Evolutionary conservation across 2,113 vertebrate species (phyloP), one percentile per base, ranked within the genome.

Genomic region (Aleadryas rufinucha): DNA sequence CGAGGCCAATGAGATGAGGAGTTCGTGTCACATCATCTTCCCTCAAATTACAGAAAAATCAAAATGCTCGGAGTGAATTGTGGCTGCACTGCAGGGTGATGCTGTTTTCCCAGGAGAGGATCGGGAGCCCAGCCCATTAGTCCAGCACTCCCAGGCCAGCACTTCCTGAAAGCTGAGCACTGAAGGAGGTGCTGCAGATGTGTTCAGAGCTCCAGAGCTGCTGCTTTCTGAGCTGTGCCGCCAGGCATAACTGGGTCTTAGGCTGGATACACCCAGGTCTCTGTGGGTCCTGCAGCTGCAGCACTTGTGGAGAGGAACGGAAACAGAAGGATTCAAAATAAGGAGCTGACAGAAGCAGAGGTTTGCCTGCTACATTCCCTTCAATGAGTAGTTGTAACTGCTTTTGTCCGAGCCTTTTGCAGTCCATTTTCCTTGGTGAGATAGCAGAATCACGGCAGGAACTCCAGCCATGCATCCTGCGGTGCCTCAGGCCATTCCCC

Each of bases 201-300:
- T 10, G 5, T 54, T 42, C 9, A 6, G 53, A 39, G 33, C 44
- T 83, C 39, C 57, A 10, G 42, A 88, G 49, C 42, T 75, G 31
- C 50, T 68, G 66, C 45, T 65, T 61, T 56, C 37, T 17, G 26
- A 27, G 49, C 2, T 1, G 41, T 81, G 47, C 54, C 83, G 45
- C 53, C 23, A 24, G 60, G 15, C 35, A 26, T 17, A 4, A 0
- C 31, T 47, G 33, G 28, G 26, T n/a, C 52, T 42, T 39, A 44
- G 0, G 0, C 68, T 76, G 50, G 13, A 2, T 17, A 11, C 11
- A 13, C n/a, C 7, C 30, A 22, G 37, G 12, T 33, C 30, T 54
- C 33, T 27, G 27, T 33, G 72, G 21, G 13, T 22, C 30, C 77
- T 87, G 57, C 47, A 30, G 27, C 10, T 77, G 49, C 71, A 74